Conservation (phyloP, 2,113 vertebrate species). For the Cathartes aura region DNA sequence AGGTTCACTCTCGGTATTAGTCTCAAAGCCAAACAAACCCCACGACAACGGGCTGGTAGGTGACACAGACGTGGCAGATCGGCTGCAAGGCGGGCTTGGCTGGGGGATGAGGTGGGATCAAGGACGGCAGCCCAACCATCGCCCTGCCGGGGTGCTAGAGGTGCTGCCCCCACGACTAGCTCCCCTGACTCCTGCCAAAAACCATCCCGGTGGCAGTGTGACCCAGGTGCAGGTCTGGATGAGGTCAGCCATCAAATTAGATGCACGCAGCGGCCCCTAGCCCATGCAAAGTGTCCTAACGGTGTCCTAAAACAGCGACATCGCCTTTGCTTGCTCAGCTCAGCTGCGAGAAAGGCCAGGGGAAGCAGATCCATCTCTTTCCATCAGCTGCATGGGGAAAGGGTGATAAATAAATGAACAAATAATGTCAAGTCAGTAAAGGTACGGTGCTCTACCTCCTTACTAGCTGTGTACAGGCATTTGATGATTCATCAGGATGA, state of each 20-base stretch:
- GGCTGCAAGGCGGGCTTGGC: neutral
- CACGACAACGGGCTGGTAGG: fast-evolving
- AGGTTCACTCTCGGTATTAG: neutral
- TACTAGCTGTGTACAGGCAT: neutral
- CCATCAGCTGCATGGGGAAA: fast-evolving
- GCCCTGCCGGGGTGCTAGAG: fast-evolving
- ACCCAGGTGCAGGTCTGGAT: neutral
- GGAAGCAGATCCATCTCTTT: neutral
- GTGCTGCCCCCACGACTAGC: neutral
- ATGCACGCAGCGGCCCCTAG: fast-evolving
- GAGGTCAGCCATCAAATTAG: neutral
- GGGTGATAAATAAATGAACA: neutral
- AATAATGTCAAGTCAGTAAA: neutral
- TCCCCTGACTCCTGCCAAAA: neutral
- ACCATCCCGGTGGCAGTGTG: neutral
- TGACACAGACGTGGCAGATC: fast-evolving
- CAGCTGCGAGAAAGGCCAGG: neutral
- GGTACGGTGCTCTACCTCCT: neutral
- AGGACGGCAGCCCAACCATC: neutral
- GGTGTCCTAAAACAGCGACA: neutral
- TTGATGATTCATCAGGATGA: neutral
- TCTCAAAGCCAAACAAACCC: neutral
- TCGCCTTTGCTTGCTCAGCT: neutral
- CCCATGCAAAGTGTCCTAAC: neutral
- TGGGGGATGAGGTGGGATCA: too few relatives aligned